A percentile compares a stretch with the other conserved stretches of the same genome.
These are phyloP conservation scores for Caracal caracal DNA, from an alignment of 2,113 vertebrate species.

Conservation along the genomic window DNA sequence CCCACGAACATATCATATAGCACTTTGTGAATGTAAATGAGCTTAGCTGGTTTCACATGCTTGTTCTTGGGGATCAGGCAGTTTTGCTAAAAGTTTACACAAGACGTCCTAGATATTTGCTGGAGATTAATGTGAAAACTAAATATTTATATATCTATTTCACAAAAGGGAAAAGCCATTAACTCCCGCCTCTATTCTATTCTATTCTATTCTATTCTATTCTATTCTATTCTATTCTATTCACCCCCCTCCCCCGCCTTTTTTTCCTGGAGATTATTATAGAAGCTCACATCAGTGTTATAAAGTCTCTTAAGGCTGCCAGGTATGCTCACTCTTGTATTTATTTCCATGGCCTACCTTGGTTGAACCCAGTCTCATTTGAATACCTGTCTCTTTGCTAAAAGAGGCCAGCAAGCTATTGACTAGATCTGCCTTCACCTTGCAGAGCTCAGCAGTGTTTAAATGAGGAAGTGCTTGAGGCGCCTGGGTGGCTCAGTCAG, in stretches of 20 bases:
- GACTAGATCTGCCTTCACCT: not conserved
- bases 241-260: too few relatives aligned
- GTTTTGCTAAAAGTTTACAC: not conserved
- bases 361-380: not conserved
- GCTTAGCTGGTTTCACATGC: not conserved
- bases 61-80: not conserved
- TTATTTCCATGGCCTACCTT: not conserved
- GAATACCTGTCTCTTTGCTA: not conserved
- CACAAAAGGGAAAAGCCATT: not conserved
- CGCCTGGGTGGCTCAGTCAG: too few relatives aligned
- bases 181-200: not conserved
- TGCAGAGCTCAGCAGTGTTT: not conserved
- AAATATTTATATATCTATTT: not conserved
- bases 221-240: not conserved
- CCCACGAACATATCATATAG: rapidly evolving
- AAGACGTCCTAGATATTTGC: not conserved
- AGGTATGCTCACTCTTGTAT: not conserved
- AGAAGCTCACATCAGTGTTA: not conserved
- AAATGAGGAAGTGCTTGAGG: not conserved
- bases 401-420: not conserved
- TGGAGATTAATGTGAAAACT: not conserved
- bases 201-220: not conserved
- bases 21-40: not conserved
- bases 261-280: not conserved
- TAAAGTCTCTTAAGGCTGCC: not conserved